Evolutionary conservation across 2,797 vertebrate genomes (phyloP).

Genomic region (Epinephelus malabaricus): DNA sequence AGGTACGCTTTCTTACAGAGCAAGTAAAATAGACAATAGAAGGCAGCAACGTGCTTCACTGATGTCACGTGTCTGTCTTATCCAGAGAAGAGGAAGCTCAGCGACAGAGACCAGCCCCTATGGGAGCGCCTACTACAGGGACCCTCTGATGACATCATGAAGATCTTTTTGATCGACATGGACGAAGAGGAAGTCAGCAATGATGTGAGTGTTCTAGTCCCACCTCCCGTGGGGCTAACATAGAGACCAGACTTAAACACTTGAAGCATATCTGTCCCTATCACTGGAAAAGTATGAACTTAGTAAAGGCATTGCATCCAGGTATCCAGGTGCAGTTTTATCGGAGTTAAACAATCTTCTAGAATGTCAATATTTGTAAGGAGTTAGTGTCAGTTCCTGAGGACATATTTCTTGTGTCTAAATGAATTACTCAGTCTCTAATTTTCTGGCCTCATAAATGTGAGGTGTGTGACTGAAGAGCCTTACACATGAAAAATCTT

Average conservation of each 20-base stretch:
- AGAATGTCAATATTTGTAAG: too few relatives aligned
- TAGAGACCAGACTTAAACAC: neutral
- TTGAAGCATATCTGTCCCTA: neutral
- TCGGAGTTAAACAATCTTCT: neutral
- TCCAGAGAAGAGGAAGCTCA: conserved; percentile 88
- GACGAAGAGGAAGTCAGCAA: conserved; percentile 93
- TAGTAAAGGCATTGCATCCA: neutral
- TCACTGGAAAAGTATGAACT: neutral
- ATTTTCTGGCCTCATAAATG: too few relatives aligned
- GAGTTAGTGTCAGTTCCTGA: too few relatives aligned
- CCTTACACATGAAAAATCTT: too few relatives aligned
- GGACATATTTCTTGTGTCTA: too few relatives aligned
- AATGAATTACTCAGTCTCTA: too few relatives aligned
- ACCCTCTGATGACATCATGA: conserved; percentile 91
- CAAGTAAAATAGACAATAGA: neutral
- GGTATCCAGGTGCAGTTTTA: neutral
- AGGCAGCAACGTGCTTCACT: neutral
- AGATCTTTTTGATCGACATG: conserved; percentile 94
- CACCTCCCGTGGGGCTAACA: neutral
- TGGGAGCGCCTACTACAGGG: conserved; percentile 94
- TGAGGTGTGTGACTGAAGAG: too few relatives aligned
- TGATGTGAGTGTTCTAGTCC: conserved; percentile 83
- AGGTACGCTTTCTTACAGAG: conserved; percentile 57
- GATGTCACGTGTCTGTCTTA: conserved; percentile 23
- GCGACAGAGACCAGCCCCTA: conserved; percentile 87